Conservation (phyloP, 2,888 invertebrate genomes). For the Pseudococcus viburni region DNA sequence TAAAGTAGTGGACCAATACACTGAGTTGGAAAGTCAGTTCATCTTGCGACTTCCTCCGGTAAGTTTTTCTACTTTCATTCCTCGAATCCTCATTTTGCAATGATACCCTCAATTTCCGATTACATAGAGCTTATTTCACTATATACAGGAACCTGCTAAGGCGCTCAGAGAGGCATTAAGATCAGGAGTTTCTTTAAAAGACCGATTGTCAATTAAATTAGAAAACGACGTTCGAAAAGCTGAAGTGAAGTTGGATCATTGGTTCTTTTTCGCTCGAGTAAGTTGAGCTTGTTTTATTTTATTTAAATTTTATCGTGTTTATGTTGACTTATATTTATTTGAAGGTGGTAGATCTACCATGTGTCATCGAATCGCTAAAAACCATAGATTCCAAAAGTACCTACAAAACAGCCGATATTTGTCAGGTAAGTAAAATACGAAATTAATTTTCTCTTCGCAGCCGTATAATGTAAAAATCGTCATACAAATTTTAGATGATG, state of each 20-base stretch:
- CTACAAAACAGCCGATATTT: conserved; percentile 97
- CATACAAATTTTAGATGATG: conserved; percentile 75
- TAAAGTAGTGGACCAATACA: conserved; percentile 71
- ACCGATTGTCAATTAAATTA: conserved; percentile 86
- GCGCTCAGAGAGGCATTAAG: conserved; percentile 82
- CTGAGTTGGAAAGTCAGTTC: conserved; percentile 88
- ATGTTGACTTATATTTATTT: conserved; percentile 61
- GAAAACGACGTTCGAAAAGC: conserved; percentile 92
- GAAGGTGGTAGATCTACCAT: conserved; percentile 89
- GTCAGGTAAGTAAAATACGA: conserved; percentile 77
- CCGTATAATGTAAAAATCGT: not conserved
- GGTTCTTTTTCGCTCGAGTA: conserved; percentile 86
- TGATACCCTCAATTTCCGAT: not conserved
- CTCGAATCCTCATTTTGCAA: not conserved
- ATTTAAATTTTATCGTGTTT: not conserved
- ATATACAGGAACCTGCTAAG: conserved; percentile 81
- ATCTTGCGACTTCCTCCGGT: conserved; percentile 84
- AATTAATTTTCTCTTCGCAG: not conserved
- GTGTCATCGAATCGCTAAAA: conserved; percentile 92
- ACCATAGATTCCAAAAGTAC: conserved; percentile 97
- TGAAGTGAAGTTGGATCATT: conserved; percentile 90
- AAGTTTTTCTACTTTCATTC: conserved; percentile 68
- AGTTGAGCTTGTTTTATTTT: conserved; percentile 50
- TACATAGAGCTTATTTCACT: no score
- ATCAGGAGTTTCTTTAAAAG: conserved; percentile 84